Base-by-base conservation (phyloP, 2,113 vertebrate genomes). In the Ceyx melanurus region DNA sequence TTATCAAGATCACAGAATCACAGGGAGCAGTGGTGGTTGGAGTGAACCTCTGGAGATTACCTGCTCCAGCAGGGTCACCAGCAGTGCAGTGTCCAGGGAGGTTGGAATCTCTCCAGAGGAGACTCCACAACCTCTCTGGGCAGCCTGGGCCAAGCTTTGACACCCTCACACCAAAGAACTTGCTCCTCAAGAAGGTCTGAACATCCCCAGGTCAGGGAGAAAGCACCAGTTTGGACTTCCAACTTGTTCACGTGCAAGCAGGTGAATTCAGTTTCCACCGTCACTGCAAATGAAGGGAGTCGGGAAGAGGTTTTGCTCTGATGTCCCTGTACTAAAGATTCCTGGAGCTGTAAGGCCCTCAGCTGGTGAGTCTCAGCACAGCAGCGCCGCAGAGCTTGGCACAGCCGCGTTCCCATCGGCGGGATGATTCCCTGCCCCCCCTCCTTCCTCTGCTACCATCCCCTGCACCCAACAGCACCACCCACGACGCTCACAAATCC, bases 261-360 rank as follows among this genome's bases (percentile, higher is more conserved):
- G 56, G 15, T 13, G 19, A 18, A 21, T 4, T 35, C 1, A 3
- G 11, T 6, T 51, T 29, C 28, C 73, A 66, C 42, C 20, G 21
- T 14, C 1, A 1, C 3, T 53, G 43, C 3, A 10, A 43, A 48
- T 0, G 35, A 17, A 37, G 10, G 1, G 3, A 66, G 22, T 20
- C 46, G 6, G 18, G 2, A n/a, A 53, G 33, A 15, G 11, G 22
- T 3, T 73, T 91, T 54, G 40, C 28, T 13, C 53, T 18, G 17
- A 15, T 29, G 54, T 43, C 25, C 29, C 35, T 43, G 9, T 16
- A 54, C 43, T 0, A 1, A 57, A 23, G 22, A 89, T 91, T 94
- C 40, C 72, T 78, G 79, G 90, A 42, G 76, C 22, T 83, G 11
- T 10, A 33, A 37, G 84, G 94, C 93, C 94, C 88, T 72, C 96